phyloP scores from a whole-genome alignment of 2,888 invertebrate genomes.

The Toxonevra muliebris region DNA sequence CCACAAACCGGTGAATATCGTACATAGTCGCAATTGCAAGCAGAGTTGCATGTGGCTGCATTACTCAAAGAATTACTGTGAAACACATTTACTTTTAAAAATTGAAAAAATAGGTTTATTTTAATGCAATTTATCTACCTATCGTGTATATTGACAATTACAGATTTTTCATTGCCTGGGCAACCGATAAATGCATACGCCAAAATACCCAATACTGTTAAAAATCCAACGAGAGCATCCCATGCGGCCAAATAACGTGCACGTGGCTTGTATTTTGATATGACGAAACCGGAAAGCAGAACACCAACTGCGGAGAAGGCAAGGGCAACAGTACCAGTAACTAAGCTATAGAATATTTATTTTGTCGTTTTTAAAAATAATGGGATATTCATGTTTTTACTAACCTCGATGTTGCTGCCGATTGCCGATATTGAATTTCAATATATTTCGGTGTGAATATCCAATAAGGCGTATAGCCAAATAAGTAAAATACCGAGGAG shows the following conservation, averaged over 20 bases:
- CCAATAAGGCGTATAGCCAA: slow-evolving; percentile 79
- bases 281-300: slow-evolving; percentile 73
- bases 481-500: slow-evolving; percentile 77
- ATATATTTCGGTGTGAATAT: slow-evolving; percentile 86
- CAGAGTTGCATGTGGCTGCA: slow-evolving; percentile 68
- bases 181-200: slow-evolving; percentile 76
- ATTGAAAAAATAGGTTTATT: too few relatives aligned
- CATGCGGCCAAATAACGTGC: slow-evolving; percentile 75
- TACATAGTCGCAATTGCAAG: slow-evolving; percentile 76
- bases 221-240: slow-evolving; percentile 74
- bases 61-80: slow-evolving; percentile 30
- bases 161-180: slow-evolving; percentile 69
- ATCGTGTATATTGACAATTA: slow-evolving; percentile 59
- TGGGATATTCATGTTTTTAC: slow-evolving; percentile 8
- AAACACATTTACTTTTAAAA: too few relatives aligned
- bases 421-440: slow-evolving; percentile 81
- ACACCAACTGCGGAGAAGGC: slow-evolving; percentile 76
- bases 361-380: background rate
- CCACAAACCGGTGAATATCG: slow-evolving; percentile 80
- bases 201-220: slow-evolving; percentile 72
- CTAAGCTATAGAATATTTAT: slow-evolving; percentile 67
- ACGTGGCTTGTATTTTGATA: slow-evolving; percentile 73
- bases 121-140: too few relatives aligned
- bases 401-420: slow-evolving; percentile 74
- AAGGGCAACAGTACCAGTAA: slow-evolving; percentile 77